phyloP scores from a whole-genome alignment of 2,888 invertebrate genomes.

The Choreutis nemorana region DNA sequence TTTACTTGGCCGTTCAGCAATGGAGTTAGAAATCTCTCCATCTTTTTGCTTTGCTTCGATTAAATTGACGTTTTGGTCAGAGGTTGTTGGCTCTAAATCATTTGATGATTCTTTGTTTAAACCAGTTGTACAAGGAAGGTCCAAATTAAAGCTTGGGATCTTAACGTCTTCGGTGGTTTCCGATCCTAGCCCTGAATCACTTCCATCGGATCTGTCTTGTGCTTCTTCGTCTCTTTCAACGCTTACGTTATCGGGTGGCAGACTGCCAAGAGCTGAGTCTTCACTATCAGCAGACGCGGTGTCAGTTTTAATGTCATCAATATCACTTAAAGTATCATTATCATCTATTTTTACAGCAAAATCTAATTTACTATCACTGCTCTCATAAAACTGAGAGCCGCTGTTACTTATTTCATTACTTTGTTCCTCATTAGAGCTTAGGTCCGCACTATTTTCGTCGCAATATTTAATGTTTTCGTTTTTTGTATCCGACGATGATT shows the following conservation, averaged over 20 bases:
- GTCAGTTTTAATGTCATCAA: slow-evolving; percentile 61
- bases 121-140: slow-evolving; percentile 34
- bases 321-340: slow-evolving; percentile 59
- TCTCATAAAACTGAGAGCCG: slow-evolving; percentile 62
- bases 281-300: slow-evolving; percentile 66
- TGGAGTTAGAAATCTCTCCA: slow-evolving; percentile 16
- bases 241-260: slow-evolving; percentile 52
- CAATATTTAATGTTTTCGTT: slow-evolving; percentile 46
- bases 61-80: slow-evolving; percentile 10
- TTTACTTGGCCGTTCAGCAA: slow-evolving; percentile 27
- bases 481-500: slow-evolving; percentile 28
- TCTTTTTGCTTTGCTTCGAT: slow-evolving; percentile 16
- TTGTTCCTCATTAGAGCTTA: slow-evolving; percentile 49
- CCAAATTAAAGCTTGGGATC: slow-evolving; percentile 36
- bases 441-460: slow-evolving; percentile 50
- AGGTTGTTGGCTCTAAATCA: slow-evolving; percentile 2
- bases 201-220: slow-evolving; percentile 79
- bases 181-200: slow-evolving; percentile 84
- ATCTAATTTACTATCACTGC: slow-evolving; percentile 57
- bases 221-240: slow-evolving; percentile 67
- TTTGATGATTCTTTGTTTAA: slow-evolving; percentile 12
- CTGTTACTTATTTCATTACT: slow-evolving; percentile 38
- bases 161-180: slow-evolving; percentile 72
- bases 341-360: slow-evolving; percentile 57
- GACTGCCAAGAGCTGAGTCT: slow-evolving; percentile 70